Evolutionary conservation across 2,113 vertebrate species (phyloP), one percentile per base, ranked within the genome.

Genomic region (Australoheros scitulus): DNA sequence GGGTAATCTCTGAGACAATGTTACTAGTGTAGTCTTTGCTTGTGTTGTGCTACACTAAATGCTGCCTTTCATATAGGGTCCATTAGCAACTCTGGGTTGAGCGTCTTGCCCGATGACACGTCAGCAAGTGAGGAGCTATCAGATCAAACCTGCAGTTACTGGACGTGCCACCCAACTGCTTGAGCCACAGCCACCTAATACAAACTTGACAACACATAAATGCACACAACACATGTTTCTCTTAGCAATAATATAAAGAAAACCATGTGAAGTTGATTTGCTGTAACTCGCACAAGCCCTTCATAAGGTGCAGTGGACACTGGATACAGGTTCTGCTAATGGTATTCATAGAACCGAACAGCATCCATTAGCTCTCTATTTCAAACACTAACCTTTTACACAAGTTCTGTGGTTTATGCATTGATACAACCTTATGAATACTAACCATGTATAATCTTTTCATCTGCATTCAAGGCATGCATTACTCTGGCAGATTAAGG

Each of bases 311-410:
- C 0, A 7, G 8, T 60, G 22, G 18, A 85, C 75, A 81, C 77
- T 81, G 55, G 61, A 83, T 26, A 11, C 29, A 80, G 20, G 79
- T 79, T 70, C 24, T 18, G 22, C 60, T 84, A 91, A 89, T 93
- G 82, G 20, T 80, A 95, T 93, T 93, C 90, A 92, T 89, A 32
- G 38, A 80, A 58, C 24, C 81, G 20, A 85, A 87, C 77, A 74
- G 63, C 80, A 77, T 92, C 86, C 80, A 91, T 92, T 92, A 92
- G 79, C 64, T 90, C 90, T 84, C 83, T n/a, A 85, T 94, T 90
- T 88, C 81, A 85, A 92, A 89, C 47, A 61, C 74, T 86, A 87
- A 94, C 84, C 92, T 87, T 92, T 89, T 78, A 84, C 84, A 84
- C 80, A 84, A 85, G 84, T 89, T 76, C 20, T 68, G 77, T 56